phyloP scores from a whole-genome alignment of 2,888 invertebrate species.

The Clistopyga incitator region DNA sequence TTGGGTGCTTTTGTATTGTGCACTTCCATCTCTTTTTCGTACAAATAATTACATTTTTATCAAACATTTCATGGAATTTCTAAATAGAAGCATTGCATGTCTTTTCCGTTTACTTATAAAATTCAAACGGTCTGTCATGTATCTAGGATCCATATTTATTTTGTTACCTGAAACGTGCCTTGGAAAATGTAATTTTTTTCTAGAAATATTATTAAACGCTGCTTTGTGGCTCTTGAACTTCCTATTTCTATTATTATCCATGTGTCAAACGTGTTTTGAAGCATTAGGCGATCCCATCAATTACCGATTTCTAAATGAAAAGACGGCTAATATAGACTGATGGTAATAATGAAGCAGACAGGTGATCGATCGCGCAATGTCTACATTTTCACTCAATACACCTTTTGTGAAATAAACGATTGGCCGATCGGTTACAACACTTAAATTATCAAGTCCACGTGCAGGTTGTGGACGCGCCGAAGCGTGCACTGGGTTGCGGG shows the following conservation, averaged over 20 bases:
- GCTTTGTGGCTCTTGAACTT: not conserved
- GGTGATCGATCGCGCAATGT: not conserved
- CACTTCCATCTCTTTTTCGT: not conserved
- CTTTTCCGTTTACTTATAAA: too few relatives aligned
- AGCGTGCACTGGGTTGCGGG: constrained; percentile 42
- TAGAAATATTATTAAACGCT: not conserved
- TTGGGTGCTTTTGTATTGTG: not conserved
- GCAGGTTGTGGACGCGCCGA: constrained; percentile 46
- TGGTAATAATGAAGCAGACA: not conserved
- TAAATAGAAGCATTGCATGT: too few relatives aligned
- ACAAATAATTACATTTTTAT: not conserved
- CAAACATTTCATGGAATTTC: too few relatives aligned
- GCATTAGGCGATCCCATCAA: not conserved
- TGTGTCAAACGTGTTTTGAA: not conserved
- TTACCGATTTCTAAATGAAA: not conserved
- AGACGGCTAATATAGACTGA: not conserved
- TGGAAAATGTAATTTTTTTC: too few relatives aligned
- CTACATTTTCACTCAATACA: constrained; percentile 14
- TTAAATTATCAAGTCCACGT: constrained; percentile 50
- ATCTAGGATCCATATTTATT: too few relatives aligned
- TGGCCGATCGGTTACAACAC: constrained; percentile 50
- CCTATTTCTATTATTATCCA: not conserved
- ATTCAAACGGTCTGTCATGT: too few relatives aligned
- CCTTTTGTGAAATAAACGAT: constrained; percentile 26
- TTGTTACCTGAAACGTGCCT: too few relatives aligned